Evolutionary conservation across 2,888 invertebrate species (phyloP).

Genomic region (Caenorhabditis angaria): DNA sequence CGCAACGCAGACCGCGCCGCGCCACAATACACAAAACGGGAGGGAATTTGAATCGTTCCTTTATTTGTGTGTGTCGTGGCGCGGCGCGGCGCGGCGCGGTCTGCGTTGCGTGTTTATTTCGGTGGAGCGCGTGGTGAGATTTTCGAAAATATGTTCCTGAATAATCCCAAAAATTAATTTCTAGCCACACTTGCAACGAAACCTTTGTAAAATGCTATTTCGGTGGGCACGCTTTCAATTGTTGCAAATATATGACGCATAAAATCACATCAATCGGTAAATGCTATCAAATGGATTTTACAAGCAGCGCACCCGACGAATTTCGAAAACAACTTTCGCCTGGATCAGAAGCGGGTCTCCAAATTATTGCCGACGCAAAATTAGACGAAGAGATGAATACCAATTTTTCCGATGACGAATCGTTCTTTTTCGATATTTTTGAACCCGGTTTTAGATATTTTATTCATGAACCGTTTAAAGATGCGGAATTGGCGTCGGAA

Average conservation of each 20-base stretch:
- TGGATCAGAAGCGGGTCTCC: conserved; percentile 56
- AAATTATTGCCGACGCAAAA: conserved; percentile 57
- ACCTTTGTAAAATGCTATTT: conserved; percentile 56
- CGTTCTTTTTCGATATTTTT: conserved; percentile 17
- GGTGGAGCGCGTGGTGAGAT: too few relatives aligned
- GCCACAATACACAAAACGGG: too few relatives aligned
- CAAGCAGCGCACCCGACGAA: conserved; percentile 46
- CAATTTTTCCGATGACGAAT: conserved; percentile 14
- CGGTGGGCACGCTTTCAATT: conserved; percentile 49
- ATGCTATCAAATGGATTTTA: conserved; percentile 57
- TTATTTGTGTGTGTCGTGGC: too few relatives aligned
- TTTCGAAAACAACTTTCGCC: conserved; percentile 56
- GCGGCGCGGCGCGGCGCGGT: too few relatives aligned
- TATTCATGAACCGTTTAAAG: conserved; percentile 54
- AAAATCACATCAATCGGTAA: conserved; percentile 62
- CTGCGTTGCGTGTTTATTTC: too few relatives aligned
- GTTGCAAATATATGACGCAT: conserved; percentile 57
- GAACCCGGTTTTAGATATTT: conserved; percentile 66
- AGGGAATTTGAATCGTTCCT: too few relatives aligned
- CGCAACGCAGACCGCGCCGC: too few relatives aligned
- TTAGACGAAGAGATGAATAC: conserved; percentile 50
- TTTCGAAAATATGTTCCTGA: too few relatives aligned
- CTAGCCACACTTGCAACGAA: conserved; percentile 54
- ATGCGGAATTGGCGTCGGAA: conserved; percentile 56
- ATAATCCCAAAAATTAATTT: too few relatives aligned